Evolutionary conservation across 2,113 vertebrate species (phyloP).

Genomic region (Pygoscelis antarcticus): DNA sequence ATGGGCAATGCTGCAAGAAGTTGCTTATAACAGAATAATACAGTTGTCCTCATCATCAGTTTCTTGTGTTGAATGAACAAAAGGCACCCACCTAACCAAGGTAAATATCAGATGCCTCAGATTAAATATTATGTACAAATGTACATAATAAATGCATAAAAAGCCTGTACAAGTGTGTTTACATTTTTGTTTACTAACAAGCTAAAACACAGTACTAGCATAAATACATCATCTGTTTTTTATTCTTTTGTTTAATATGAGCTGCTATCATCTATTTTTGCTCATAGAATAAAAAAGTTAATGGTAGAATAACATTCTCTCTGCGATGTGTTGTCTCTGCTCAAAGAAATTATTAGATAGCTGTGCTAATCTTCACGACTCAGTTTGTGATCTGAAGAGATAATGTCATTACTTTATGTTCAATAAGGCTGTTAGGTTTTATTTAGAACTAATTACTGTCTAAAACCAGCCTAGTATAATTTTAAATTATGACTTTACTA

Average conservation of each 20-base stretch:
- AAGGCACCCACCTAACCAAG: not conserved
- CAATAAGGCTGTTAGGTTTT: not conserved
- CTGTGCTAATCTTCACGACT: not conserved
- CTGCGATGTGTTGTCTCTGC: not conserved
- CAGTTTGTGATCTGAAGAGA: not conserved
- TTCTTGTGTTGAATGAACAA: not conserved
- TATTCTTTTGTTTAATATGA: not conserved
- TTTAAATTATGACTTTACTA: not conserved
- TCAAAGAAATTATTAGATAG: not conserved
- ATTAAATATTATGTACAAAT: not conserved
- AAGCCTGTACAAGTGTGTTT: not conserved
- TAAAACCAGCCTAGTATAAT: not conserved
- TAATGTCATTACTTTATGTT: not conserved
- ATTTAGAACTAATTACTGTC: not conserved
- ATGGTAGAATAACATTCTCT: not conserved
- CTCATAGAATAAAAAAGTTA: not conserved
- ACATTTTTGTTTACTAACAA: not conserved
- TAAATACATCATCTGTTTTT: not conserved
- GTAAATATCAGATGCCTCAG: not conserved
- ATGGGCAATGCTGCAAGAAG: not conserved
- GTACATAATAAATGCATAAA: not conserved
- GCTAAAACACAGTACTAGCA: not conserved
- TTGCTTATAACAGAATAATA: not conserved
- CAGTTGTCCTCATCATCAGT: not conserved
- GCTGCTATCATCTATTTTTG: not conserved